Evolutionary conservation across 1,140 invertebrate genomes (phyloP).

Genomic region (Nymphalis io): DNA sequence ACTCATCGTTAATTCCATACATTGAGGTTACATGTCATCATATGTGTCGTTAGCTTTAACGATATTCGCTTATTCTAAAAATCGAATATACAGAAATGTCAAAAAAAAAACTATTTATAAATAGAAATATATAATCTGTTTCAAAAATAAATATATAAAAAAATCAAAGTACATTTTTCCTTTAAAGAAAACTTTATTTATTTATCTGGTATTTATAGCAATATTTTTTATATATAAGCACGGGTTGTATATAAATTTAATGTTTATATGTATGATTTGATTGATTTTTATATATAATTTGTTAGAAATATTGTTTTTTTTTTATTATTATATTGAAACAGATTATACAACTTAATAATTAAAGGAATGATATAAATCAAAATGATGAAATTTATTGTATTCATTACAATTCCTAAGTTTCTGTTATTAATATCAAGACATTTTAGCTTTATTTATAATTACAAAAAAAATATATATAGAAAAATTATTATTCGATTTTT

Average conservation of each 20-base stretch:
- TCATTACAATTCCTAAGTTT: constrained; percentile 5
- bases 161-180: no score
- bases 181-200: no score
- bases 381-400: background rate
- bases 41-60: constrained; percentile 24
- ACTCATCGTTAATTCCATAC: constrained; percentile 39
- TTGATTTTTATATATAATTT: no score
- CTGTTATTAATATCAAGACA: constrained; percentile 3
- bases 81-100: constrained; percentile 8
- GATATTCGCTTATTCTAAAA: constrained; percentile 1
- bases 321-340: no score
- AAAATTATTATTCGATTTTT: background rate
- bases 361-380: background rate
- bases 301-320: no score
- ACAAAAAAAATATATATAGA: constrained; percentile 1
- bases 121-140: background rate
- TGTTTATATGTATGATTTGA: no score
- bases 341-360: background rate
- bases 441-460: background rate
- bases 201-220: no score
- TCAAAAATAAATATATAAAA: no score
- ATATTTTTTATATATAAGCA: no score
- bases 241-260: no score
- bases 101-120: background rate
- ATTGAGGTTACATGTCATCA: constrained; percentile 40